Evolutionary conservation across 2,888 invertebrate species (phyloP).

Genomic region (Theristus sp.): DNA sequence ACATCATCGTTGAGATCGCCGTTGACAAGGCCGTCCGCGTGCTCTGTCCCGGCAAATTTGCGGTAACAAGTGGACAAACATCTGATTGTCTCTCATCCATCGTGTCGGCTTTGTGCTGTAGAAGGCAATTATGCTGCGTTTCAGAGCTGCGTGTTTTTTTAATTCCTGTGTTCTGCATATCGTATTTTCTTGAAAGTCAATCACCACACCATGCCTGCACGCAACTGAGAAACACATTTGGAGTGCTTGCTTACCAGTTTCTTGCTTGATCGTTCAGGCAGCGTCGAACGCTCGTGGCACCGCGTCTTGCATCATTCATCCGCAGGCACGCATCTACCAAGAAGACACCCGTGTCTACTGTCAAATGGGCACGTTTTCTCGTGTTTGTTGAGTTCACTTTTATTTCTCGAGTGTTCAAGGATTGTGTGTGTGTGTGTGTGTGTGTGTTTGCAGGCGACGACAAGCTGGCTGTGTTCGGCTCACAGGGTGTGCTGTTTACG

Average conservation of each 20-base stretch:
- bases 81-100: not conserved
- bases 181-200: no score
- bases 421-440: no score
- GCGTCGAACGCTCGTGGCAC: constrained; percentile 29
- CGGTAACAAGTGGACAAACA: no score
- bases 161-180: no score
- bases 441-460: constrained; percentile 11
- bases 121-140: no score
- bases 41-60: constrained; percentile 30
- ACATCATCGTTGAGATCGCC: constrained; percentile 32
- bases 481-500: constrained; percentile 16
- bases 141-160: no score
- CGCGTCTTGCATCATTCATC: constrained; percentile 29
- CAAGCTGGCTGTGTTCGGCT: constrained; percentile 13
- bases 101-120: no score
- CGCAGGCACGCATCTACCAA: constrained; percentile 30
- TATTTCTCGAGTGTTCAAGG: no score
- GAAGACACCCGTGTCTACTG: constrained; percentile 29
- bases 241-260: not conserved
- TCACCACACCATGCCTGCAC: not conserved
- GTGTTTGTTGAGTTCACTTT: not conserved
- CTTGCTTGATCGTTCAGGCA: no score
- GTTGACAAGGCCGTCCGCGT: constrained; percentile 31
- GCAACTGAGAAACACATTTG: not conserved
- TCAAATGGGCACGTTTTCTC: constrained; percentile 21